These are phyloP conservation scores for Cyanoderma ruficeps DNA, from an alignment of 2,113 vertebrate genomes.

Conservation along the genomic window DNA sequence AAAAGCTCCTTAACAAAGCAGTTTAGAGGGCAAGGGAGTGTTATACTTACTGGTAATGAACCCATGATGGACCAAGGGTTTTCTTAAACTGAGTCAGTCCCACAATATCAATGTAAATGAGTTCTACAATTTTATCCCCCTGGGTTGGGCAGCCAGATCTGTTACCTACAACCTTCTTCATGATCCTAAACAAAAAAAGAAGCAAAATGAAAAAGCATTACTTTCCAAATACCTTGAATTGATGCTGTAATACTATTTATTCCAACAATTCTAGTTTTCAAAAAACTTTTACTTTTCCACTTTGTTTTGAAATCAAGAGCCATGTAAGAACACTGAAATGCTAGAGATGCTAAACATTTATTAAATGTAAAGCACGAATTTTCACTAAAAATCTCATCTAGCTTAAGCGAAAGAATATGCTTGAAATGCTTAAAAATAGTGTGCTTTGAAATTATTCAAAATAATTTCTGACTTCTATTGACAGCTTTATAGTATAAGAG, in stretches of 20 bases:
- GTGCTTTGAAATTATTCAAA: background rate
- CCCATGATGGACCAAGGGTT: conserved; percentile 97
- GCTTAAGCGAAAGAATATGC: background rate
- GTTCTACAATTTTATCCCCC: conserved; percentile 95
- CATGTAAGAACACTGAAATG: background rate
- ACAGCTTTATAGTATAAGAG: background rate
- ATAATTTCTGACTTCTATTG: background rate
- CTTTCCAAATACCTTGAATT: background rate
- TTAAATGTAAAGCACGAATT: background rate
- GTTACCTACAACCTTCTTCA: conserved; percentile 98
- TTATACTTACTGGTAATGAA: conserved; percentile 97
- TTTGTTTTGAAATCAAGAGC: background rate
- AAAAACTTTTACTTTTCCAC: background rate
- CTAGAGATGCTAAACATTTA: background rate
- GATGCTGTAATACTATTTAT: background rate
- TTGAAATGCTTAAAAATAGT: background rate
- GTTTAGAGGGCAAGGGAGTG: background rate
- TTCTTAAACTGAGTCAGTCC: conserved; percentile 99
- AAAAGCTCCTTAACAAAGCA: background rate
- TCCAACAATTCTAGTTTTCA: background rate
- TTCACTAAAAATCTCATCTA: background rate
- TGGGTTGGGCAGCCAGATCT: conserved; percentile 96
- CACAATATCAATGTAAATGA: conserved; percentile 99
- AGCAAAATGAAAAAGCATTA: background rate
- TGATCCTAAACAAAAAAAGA: conserved; percentile 82